Evolutionary conservation across 2,113 vertebrate genomes (phyloP).

Genomic region (Dolichotis patagonum): DNA sequence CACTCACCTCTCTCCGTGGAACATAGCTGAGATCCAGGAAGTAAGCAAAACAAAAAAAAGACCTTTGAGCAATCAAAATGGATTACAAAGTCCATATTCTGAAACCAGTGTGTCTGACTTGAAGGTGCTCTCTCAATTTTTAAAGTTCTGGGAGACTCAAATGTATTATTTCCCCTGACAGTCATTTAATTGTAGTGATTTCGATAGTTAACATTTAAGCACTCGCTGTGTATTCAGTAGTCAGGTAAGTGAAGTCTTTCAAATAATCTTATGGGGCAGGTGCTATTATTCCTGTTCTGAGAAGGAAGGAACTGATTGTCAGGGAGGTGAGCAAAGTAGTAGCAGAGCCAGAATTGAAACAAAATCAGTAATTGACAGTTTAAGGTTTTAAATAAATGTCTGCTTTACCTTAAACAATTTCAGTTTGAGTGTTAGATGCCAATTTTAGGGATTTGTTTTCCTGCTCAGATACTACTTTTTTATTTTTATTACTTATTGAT

Average conservation of each 20-base stretch:
- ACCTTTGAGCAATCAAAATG: constrained; percentile 73
- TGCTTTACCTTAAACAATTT: not conserved
- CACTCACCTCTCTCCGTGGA: not conserved
- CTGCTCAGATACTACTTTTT: not conserved
- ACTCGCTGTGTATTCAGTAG: not conserved
- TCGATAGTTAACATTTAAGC: not conserved
- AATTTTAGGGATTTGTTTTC: not conserved
- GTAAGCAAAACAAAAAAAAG: constrained; percentile 39
- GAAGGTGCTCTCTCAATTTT: constrained; percentile 4
- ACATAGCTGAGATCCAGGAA: constrained; percentile 63
- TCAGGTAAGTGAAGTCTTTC: not conserved
- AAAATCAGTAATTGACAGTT: not conserved
- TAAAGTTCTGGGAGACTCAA: not conserved
- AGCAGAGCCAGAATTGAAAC: not conserved
- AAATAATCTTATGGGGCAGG: not conserved
- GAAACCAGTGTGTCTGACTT: not conserved
- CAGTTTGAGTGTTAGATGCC: not conserved
- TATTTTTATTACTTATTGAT: not conserved
- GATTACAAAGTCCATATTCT: constrained; percentile 67
- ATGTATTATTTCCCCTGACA: not conserved
- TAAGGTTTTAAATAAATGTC: not conserved
- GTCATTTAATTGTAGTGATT: not conserved
- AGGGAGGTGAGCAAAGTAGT: not conserved
- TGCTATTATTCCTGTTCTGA: not conserved
- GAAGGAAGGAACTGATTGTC: not conserved